phyloP scores from a whole-genome alignment of 1,140 invertebrate genomes.

The Aricia agestis region DNA sequence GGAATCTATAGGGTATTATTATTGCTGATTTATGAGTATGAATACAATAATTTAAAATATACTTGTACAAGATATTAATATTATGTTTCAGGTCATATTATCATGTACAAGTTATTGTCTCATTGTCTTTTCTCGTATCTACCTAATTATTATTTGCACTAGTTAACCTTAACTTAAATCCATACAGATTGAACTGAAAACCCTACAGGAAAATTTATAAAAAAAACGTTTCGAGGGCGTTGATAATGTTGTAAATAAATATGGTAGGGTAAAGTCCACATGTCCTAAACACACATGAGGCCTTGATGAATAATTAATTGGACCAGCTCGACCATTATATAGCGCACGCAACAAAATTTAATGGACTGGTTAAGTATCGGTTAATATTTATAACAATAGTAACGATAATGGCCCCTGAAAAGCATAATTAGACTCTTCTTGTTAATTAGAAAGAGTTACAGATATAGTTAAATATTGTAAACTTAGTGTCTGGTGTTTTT shows the following conservation, averaged over 20 bases:
- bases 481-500: too few relatives aligned
- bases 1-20: too few relatives aligned
- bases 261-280: neutral
- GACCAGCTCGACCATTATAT: neutral
- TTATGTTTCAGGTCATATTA: too few relatives aligned
- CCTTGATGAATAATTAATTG: conserved; percentile 5
- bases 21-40: too few relatives aligned
- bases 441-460: neutral
- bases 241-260: neutral
- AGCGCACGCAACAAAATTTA: neutral
- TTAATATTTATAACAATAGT: neutral
- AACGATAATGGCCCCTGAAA: neutral
- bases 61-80: too few relatives aligned
- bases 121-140: too few relatives aligned
- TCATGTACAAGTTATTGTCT: too few relatives aligned
- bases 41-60: too few relatives aligned
- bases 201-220: neutral
- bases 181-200: neutral
- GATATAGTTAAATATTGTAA: neutral
- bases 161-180: neutral
- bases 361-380: neutral
- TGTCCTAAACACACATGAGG: conserved; percentile 9
- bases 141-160: neutral
- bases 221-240: neutral
- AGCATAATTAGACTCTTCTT: neutral